Conservation (phyloP, 2,113 vertebrate species). For the Cisticola juncidis region DNA sequence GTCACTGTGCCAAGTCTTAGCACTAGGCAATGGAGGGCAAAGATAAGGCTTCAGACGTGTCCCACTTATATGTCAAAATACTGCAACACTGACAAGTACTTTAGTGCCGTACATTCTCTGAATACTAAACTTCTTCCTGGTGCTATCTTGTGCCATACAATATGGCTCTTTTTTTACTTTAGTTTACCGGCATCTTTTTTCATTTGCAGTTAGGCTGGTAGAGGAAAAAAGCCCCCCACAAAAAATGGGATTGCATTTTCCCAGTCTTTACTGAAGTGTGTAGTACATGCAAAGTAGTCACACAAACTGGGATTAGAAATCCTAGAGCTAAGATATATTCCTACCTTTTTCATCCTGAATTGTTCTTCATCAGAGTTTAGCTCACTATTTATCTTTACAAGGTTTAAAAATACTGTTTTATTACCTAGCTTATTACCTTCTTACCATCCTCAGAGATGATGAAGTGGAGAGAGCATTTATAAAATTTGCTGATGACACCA, state of each 20-base stretch:
- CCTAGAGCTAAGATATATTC: neutral
- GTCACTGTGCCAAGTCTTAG: slow-evolving; percentile 17
- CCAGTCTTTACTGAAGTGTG: neutral
- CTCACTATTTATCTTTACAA: slow-evolving; percentile 14
- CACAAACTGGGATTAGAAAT: neutral
- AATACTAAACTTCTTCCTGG: slow-evolving; percentile 24
- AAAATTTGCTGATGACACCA: slow-evolving; percentile 24
- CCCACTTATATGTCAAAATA: slow-evolving; percentile 50
- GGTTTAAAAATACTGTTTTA: slow-evolving; percentile 23
- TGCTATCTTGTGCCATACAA: neutral
- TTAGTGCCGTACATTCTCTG: neutral
- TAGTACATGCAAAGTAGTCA: neutral
- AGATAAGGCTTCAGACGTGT: slow-evolving; percentile 47
- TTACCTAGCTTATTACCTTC: neutral
- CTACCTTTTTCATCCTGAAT: neutral
- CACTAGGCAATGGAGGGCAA: slow-evolving; percentile 29
- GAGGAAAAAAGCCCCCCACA: neutral
- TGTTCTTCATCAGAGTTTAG: slow-evolving; percentile 6
- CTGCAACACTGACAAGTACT: slow-evolving; percentile 42
- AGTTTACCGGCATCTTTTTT: neutral
- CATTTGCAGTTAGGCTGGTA: neutral
- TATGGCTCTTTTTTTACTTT: neutral
- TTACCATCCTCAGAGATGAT: neutral
- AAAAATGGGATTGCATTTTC: neutral
- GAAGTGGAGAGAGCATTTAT: slow-evolving; percentile 11